Base-by-base conservation (phyloP, 2,797 vertebrate genomes). In the Gila robusta region DNA sequence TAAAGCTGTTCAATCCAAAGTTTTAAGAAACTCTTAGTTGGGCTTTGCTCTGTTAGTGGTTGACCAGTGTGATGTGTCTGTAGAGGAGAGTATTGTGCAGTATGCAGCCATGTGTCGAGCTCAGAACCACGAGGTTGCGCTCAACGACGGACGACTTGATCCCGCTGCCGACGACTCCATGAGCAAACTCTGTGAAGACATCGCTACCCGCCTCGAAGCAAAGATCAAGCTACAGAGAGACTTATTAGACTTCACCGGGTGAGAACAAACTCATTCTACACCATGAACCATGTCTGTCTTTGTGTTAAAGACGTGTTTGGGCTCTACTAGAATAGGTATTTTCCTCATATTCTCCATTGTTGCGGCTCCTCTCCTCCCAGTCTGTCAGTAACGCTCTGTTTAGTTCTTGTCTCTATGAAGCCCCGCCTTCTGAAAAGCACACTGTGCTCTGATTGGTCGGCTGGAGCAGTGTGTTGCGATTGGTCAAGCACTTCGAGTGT, bases 101-200 rank as follows among this genome's bases (percentile, higher is more conserved):
- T 96, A 94, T 19, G 88, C 94, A 4, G 84, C 92, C 2, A 91
- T 89, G 80, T 91, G 81, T 73, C 94, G 85, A 0, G n/a, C 94
- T 69, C 95, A 95, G 82, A 94, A 95, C 93, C 88, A 91, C 85
- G 28, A 23, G 62, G 62, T 4, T 2, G 1, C 14, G 39, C 90
- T 92, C 69, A 96, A 81, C 54, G 93, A 92, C 90, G 64, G 64
- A 66, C 2, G 64, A 6, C 64, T 32, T 1, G 64, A 66, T 66
- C 93, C 86, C 23, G 93, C 90, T 79, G 91, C 90, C 69, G 82
- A 90, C 2, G 90, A 93, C 74, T 85, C 93, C 23, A 84, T 96
- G 88, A 95, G 88, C 91, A 95, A 95, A 62, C 94, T 96, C 67
- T 95, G 96, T 76, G 95, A 97, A 6, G 95, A 96, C 37, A 90